These are phyloP conservation scores for Anableps anableps DNA, from an alignment of 2,797 vertebrate genomes.

Conservation along the genomic window DNA sequence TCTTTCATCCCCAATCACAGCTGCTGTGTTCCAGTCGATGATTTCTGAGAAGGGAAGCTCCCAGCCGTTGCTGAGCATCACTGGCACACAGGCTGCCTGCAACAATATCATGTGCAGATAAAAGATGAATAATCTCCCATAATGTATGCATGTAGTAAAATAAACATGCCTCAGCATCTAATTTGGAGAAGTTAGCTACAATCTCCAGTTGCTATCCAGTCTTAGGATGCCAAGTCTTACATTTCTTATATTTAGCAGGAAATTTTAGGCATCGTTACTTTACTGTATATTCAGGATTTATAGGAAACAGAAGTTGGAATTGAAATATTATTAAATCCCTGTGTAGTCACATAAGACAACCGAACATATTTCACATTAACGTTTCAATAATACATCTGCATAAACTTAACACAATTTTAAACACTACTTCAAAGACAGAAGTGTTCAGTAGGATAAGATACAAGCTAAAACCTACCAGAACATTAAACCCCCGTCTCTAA, in stretches of 20 bases:
- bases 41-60: slow-evolving; percentile 98
- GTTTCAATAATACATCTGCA: not conserved
- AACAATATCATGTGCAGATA: slow-evolving; percentile 17
- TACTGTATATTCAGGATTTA: slow-evolving; percentile 2
- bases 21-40: slow-evolving; percentile 97
- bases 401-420: not conserved
- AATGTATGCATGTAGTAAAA: not conserved
- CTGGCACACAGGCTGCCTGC: slow-evolving; percentile 96
- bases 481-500: slow-evolving; percentile 19
- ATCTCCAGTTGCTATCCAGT: not conserved
- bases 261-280: not conserved
- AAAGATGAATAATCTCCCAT: slow-evolving; percentile 1
- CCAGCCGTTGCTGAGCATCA: slow-evolving; percentile 99
- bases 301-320: not conserved
- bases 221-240: not conserved
- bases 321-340: not conserved
- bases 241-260: slow-evolving; percentile 12
- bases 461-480: slow-evolving; percentile 28
- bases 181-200: not conserved
- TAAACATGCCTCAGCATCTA: slow-evolving; percentile 11
- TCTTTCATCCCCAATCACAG: slow-evolving; percentile 96
- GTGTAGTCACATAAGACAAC: not conserved
- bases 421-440: not conserved
- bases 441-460: not conserved
- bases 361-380: not conserved